Evolutionary conservation across 2,888 invertebrate species (phyloP), one percentile per base, ranked within the genome.

Genomic region (Pyrrhia umbra): DNA sequence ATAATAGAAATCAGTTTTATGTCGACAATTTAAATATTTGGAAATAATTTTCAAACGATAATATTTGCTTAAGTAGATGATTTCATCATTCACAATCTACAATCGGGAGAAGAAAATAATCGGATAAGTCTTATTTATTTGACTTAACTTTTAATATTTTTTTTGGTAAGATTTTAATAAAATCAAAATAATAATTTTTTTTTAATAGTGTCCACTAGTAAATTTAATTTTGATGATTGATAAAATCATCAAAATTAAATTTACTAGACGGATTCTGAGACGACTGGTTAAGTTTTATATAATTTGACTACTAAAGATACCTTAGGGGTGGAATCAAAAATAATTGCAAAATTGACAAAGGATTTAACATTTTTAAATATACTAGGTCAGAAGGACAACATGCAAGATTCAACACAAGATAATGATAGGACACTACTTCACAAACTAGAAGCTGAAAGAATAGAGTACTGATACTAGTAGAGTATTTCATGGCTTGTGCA

Each of bases 401-500:
- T 77, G 79, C 79, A 75, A 59, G 45, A 61, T 64, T 49, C 6
- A 50, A 57, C 37, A 46, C 9, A 56, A 27, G 13, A 43, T 18
- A 54, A 57, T 64, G 47, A 69, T 52, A 60, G 57, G 59, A 64
- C 1, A 47, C 74, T 78, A 72, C 42, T 1, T 57, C 55, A 68
- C 66, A 52, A 50, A 63, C 71, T 78, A 72, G 25, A 85, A 85
- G 82, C 81, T 66, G 66, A 72, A 39, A 73, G 68, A 58, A 71
- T 61, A 78, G 64, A 75, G 75, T 79, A 67, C 74, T 74, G 71
- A 73, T 73, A 80, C 80, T 76, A 77, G 80, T 77, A 72, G 56
- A 79, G 81, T 81, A 75, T 68, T 69, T 52, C 58, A 75, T 79
- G 69, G 66, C 77, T 75, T 79, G 79, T 88, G 85, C 82, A 76